Conservation (phyloP, 2,113 vertebrate genomes). For the Andinoacara biseriatus region DNA sequence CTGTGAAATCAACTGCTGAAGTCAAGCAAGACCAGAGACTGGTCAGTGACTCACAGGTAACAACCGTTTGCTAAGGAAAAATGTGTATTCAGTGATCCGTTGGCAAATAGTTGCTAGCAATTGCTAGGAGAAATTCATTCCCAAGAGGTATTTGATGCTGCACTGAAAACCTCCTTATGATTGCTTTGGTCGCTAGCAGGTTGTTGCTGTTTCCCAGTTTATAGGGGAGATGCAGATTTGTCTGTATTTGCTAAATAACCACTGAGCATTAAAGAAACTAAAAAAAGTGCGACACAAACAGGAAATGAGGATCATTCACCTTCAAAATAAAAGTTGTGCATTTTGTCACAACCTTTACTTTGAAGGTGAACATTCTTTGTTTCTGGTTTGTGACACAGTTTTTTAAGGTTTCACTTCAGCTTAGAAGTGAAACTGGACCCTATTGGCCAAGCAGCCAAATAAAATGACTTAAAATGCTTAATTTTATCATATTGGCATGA, state of each 20-base stretch:
- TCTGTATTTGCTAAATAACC: no score
- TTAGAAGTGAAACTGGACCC: background rate
- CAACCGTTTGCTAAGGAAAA: background rate
- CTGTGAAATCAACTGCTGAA: background rate
- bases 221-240: no score
- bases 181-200: no score
- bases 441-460: background rate
- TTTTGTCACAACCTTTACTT: background rate
- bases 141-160: no score
- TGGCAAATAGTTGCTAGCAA: background rate
- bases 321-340: background rate
- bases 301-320: no score
- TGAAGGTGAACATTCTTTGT: background rate
- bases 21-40: background rate
- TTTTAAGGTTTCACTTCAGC: rapidly evolving
- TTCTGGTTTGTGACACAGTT: background rate
- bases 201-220: no score
- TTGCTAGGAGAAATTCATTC: no score
- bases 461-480: background rate
- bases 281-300: no score
- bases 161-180: no score
- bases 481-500: background rate
- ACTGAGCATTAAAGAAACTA: no score
- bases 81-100: background rate
- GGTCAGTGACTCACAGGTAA: background rate